These are phyloP conservation scores for Epirrita christyi DNA, from an alignment of 2,888 invertebrate genomes.

Conservation along the genomic window DNA sequence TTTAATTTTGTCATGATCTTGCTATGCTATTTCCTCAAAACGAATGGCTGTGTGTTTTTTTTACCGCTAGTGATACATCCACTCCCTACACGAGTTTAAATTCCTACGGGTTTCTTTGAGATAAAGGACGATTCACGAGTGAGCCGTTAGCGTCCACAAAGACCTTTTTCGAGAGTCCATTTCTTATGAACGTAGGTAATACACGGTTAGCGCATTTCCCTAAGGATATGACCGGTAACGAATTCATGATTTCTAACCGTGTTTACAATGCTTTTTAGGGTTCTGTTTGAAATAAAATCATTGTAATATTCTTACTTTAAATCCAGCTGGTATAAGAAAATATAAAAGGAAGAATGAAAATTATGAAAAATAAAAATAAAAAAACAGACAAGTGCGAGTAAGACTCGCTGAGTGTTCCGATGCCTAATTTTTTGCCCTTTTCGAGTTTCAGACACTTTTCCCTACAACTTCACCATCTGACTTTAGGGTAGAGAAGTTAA, in stretches of 20 bases:
- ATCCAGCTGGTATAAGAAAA: too few relatives aligned
- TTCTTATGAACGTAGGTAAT: conserved; percentile 58
- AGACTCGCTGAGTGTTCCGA: too few relatives aligned
- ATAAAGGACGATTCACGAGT: conserved; percentile 55
- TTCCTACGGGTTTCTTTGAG: conserved; percentile 51
- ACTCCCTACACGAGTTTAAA: conserved; percentile 43
- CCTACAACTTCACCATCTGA: too few relatives aligned
- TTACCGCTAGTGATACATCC: conserved; percentile 13
- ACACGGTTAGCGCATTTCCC: conserved; percentile 62
- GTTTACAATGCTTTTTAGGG: conserved; percentile 23
- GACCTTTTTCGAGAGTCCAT: conserved; percentile 59
- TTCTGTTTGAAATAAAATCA: not conserved
- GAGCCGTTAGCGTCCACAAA: conserved; percentile 59
- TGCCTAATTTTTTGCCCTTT: too few relatives aligned
- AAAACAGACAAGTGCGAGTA: too few relatives aligned
- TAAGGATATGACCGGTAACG: conserved; percentile 54
- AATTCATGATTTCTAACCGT: conserved; percentile 53
- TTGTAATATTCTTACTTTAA: not conserved
- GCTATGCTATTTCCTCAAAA: too few relatives aligned
- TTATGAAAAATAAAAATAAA: too few relatives aligned
- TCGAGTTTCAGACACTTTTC: too few relatives aligned
- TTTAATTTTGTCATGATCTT: too few relatives aligned
- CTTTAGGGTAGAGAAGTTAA: too few relatives aligned
- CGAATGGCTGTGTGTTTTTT: not conserved
- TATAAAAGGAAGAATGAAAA: too few relatives aligned